These are phyloP conservation scores for Gymnopithys bicolor DNA, from an alignment of 2,797 vertebrate genomes.

Conservation along the genomic window DNA sequence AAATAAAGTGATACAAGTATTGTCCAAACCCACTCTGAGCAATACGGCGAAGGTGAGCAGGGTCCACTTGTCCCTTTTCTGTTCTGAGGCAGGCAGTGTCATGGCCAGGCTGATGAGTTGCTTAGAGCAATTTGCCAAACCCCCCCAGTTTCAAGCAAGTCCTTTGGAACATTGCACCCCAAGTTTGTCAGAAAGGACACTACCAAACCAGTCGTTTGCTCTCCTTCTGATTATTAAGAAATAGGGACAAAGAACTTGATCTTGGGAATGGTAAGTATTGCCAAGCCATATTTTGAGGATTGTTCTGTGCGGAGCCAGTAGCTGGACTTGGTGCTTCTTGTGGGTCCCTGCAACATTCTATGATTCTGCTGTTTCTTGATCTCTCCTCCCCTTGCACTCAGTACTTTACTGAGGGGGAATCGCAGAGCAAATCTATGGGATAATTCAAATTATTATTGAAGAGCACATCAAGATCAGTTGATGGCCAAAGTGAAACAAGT, in stretches of 20 bases:
- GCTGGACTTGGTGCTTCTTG: not conserved
- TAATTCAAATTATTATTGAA: slow-evolving; percentile 10
- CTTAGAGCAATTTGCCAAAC: not conserved
- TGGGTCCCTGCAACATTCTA: not conserved
- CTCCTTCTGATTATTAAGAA: not conserved
- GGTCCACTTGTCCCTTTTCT: not conserved
- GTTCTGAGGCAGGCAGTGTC: not conserved
- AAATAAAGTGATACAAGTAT: not conserved
- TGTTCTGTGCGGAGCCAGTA: not conserved
- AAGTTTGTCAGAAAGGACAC: not conserved
- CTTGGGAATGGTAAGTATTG: not conserved
- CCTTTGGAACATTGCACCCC: not conserved
- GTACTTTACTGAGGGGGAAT: not conserved
- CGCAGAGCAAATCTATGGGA: not conserved
- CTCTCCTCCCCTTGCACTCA: not conserved
- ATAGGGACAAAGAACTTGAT: not conserved
- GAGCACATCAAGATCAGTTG: not conserved
- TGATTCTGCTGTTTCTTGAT: not conserved
- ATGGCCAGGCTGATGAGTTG: not conserved
- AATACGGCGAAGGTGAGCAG: not conserved
- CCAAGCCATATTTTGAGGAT: not conserved
- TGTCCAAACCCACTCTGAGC: not conserved
- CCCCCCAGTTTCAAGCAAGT: not conserved
- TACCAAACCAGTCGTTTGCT: not conserved
- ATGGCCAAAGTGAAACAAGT: slow-evolving; percentile 18